Conservation (phyloP, 2,797 vertebrate species). For the Sebastes nivosus region DNA sequence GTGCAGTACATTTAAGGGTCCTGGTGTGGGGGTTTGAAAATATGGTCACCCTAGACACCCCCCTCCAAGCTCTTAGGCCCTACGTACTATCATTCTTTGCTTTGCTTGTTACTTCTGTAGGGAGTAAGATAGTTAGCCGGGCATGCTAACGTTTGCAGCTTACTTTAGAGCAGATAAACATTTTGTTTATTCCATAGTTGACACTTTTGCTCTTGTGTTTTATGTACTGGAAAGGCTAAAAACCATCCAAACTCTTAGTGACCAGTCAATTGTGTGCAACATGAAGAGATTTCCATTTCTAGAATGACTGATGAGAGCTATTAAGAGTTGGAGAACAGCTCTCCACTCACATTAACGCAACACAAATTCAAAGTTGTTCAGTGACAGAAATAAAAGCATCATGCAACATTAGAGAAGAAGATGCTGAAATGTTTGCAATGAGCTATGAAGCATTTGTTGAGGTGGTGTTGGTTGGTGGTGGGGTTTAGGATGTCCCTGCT, state of each 20-base stretch:
- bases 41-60: neutral
- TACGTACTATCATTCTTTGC: neutral
- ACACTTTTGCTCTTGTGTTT: neutral
- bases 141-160: neutral
- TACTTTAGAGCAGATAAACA: neutral
- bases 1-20: no score
- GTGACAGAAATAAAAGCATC: slow-evolving; percentile 22
- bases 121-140: neutral
- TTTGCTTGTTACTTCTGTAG: neutral
- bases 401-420: neutral
- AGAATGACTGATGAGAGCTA: slow-evolving; percentile 25
- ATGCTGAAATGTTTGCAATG: slow-evolving; percentile 24
- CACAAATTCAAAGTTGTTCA: slow-evolving; percentile 1
- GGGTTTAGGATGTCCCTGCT: slow-evolving; percentile 27
- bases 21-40: rapidly evolving
- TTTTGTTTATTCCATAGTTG: neutral
- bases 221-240: neutral
- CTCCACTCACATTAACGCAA: slow-evolving; percentile 11
- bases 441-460: slow-evolving; percentile 16
- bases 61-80: neutral
- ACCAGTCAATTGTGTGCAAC: neutral
- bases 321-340: neutral
- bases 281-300: slow-evolving; percentile 12
- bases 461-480: neutral
- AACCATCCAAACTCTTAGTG: neutral